Base-by-base conservation (phyloP, 2,888 invertebrate species). In the Parnassius glacialis region DNA sequence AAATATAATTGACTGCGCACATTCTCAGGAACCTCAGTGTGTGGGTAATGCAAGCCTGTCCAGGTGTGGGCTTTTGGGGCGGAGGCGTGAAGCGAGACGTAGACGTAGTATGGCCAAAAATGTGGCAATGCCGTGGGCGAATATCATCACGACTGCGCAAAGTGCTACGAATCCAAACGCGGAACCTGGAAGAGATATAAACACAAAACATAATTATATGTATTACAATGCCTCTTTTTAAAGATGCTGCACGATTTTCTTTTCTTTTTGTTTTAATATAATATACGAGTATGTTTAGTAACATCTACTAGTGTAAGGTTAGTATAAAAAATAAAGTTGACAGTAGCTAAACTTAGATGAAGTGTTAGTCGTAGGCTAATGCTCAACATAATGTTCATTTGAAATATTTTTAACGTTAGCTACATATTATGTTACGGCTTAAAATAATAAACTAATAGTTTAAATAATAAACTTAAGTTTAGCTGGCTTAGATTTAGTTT, bases 111-210 rank as follows among this genome's bases (percentile, higher is more conserved):
- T 63, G 1, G 84, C 81, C 13, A 81, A 68, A 57, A 73, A 70
- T 3, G 87, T 83, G 1, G 87, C 87, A n/a, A 87, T 68, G 34
- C 81, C 81, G 71, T 90, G 90, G 34, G 88, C 85, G 45, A 79
- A 72, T 61, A 87, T 80, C 78, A 90, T 75, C 66, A 91, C 90
- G 43, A 81, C 79, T 0, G 90, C 90, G 65, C 90, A 90, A 1
- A 90, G 73, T 0, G 87, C 80, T 12, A 90, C 90, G 74, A 91
- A 91, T 3, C 86, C 90, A 10, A 91, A 75, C 1, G 90, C 90
- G 43, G 83, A 74, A 0, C 82, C 90, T 91, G 79, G 25, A 57
- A 62, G 0, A n/a, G n/a, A 11, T 43, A 43, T 3, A 11, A 43
- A 43, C 9, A 48, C 3, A 42, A 3, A 7, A 57, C 11, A 12